phyloP scores from a whole-genome alignment of 2,113 vertebrate genomes.

The Mandrillus leucophaeus region DNA sequence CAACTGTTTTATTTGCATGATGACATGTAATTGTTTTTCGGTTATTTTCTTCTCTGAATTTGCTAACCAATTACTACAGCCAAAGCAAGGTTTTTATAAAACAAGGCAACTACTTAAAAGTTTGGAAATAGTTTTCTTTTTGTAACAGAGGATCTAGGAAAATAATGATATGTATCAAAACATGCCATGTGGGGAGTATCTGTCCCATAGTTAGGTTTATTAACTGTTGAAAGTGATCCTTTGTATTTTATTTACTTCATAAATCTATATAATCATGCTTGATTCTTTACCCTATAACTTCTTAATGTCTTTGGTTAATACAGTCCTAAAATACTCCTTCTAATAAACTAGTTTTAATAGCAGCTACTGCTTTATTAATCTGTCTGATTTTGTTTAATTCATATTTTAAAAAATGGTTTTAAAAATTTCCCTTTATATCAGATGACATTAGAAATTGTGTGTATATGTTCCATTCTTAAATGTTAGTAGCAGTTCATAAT shows the following conservation, averaged over 20 bases:
- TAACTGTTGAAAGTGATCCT: background rate
- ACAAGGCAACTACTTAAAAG: background rate
- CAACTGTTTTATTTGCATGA: background rate
- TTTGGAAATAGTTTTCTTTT: constrained; percentile 38
- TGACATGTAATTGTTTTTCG: background rate
- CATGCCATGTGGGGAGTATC: background rate
- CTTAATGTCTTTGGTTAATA: constrained; percentile 38
- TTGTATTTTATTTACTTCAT: constrained; percentile 37
- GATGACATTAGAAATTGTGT: background rate
- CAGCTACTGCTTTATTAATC: background rate
- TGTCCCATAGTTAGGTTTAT: constrained; percentile 13
- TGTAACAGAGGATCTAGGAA: background rate
- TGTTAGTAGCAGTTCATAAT: constrained; percentile 54
- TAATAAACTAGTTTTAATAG: constrained; percentile 26
- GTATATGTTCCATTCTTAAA: background rate
- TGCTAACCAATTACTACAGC: background rate
- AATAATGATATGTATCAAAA: constrained; percentile 13
- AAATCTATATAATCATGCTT: background rate
- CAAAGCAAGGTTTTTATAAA: constrained; percentile 11
- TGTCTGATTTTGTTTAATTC: constrained; percentile 15
- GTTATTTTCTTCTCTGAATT: constrained; percentile 9
- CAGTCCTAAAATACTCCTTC: constrained; percentile 4
- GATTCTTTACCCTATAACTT: constrained; percentile 12
- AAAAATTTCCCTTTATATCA: background rate
- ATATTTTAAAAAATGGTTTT: background rate